phyloP scores from a whole-genome alignment of 2,888 invertebrate species.

The Marronus borbonicus region DNA sequence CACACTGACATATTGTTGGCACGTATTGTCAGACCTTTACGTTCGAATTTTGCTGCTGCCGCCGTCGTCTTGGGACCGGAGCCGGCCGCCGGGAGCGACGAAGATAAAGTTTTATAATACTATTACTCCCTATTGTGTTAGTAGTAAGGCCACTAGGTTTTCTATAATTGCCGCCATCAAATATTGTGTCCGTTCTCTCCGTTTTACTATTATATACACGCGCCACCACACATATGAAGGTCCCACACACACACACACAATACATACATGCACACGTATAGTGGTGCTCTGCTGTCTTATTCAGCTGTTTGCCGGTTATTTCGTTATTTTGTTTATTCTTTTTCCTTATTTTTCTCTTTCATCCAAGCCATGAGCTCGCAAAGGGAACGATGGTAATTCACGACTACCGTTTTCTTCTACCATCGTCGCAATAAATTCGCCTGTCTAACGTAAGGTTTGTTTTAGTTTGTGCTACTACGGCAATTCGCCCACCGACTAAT shows the following conservation, averaged over 20 bases:
- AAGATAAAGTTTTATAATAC: constrained; percentile 56
- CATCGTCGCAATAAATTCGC: constrained; percentile 49
- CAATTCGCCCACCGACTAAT: constrained; percentile 42
- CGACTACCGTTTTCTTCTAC: constrained; percentile 13
- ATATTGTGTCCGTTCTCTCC: constrained; percentile 58
- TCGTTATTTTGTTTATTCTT: constrained; percentile 50
- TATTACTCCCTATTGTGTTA: constrained; percentile 61
- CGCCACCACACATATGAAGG: not conserved
- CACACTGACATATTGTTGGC: constrained; percentile 61
- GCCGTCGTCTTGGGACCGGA: constrained; percentile 46
- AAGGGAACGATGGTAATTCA: not conserved
- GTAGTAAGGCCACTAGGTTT: constrained; percentile 58
- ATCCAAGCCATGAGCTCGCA: constrained; percentile 13
- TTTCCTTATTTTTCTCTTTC: constrained; percentile 45
- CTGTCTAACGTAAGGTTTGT: constrained; percentile 50
- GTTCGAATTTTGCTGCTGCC: constrained; percentile 46
- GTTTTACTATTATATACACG: constrained; percentile 49
- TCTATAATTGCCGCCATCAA: constrained; percentile 62
- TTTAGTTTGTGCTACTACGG: constrained; percentile 39
- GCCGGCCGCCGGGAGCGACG: constrained; percentile 50
- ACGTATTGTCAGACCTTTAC: constrained; percentile 59
- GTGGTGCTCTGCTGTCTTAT: not conserved
- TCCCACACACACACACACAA: not conserved
- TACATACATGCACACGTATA: not conserved
- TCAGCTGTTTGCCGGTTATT: constrained; percentile 30